A percentile compares a stretch with the other conserved stretches of the same genome.
Evolutionary conservation across 1,140 invertebrate genomes (phyloP).

Genomic region (Mylabris phalerata): DNA sequence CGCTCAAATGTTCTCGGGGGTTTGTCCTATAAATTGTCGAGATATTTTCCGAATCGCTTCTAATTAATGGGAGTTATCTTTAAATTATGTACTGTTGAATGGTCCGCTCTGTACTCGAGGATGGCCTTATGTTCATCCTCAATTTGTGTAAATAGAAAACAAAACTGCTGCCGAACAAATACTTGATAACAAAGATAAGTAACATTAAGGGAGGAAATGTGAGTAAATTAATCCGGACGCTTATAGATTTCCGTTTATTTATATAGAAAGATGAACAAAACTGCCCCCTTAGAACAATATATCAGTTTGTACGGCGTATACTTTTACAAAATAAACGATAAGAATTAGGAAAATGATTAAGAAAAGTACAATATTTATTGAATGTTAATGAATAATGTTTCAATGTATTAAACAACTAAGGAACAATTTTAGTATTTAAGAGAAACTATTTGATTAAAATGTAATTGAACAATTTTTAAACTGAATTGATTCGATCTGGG

Average conservation of each 20-base stretch:
- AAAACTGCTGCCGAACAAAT: constrained; percentile 17
- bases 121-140: neutral
- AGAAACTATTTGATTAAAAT: too few relatives aligned
- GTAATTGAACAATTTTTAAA: too few relatives aligned
- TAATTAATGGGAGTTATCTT: too few relatives aligned
- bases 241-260: constrained; percentile 5
- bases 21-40: neutral
- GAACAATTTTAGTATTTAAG: too few relatives aligned
- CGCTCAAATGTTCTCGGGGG: too few relatives aligned
- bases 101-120: neutral
- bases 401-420: neutral
- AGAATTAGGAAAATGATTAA: neutral
- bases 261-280: constrained; percentile 9
- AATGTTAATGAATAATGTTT: neutral
- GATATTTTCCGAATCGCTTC: too few relatives aligned
- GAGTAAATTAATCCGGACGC: constrained; percentile 10
- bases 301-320: constrained; percentile 12
- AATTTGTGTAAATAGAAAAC: constrained; percentile 3
- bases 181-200: neutral
- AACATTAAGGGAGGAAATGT: too few relatives aligned
- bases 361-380: constrained; percentile 11
- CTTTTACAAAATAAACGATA: too few relatives aligned
- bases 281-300: constrained; percentile 27
- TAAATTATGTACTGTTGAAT: neutral
- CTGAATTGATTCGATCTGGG: too few relatives aligned